Evolutionary conservation across 1,140 invertebrate species (phyloP).

Genomic region (Planococcus citri): DNA sequence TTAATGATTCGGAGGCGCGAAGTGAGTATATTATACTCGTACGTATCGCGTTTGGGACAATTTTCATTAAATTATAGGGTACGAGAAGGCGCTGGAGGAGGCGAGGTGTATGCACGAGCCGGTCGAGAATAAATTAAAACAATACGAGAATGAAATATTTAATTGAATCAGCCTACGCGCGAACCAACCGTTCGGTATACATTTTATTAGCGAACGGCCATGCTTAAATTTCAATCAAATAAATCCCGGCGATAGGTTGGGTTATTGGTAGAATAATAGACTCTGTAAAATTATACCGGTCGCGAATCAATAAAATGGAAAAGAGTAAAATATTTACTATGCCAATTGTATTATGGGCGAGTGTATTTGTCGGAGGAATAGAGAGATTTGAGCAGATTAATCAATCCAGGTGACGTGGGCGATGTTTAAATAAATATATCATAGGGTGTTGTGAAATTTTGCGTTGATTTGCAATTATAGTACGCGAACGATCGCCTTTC

Average conservation of each 20-base stretch:
- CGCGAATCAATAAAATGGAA: not conserved
- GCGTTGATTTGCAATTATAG: no score
- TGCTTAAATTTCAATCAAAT: not conserved
- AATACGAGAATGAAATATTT: not conserved
- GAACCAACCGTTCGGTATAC: not conserved
- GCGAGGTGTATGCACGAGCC: not conserved
- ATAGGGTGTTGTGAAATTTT: not conserved
- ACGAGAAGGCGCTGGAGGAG: no score
- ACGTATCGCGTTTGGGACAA: no score
- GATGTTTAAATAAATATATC: not conserved
- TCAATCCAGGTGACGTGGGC: not conserved
- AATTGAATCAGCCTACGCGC: not conserved
- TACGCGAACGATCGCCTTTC: no score
- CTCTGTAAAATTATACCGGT: not conserved
- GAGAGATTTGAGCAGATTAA: not conserved
- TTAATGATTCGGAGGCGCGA: no score
- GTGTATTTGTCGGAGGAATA: no score
- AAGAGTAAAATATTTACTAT: no score
- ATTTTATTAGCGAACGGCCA: not conserved
- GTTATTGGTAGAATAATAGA: no score
- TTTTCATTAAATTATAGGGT: no score
- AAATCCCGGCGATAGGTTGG: not conserved
- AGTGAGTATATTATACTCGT: no score
- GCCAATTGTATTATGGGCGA: no score
- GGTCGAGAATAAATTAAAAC: not conserved